Evolutionary conservation across 2,888 invertebrate genomes (phyloP).

Genomic region (Chelonus formosanus): DNA sequence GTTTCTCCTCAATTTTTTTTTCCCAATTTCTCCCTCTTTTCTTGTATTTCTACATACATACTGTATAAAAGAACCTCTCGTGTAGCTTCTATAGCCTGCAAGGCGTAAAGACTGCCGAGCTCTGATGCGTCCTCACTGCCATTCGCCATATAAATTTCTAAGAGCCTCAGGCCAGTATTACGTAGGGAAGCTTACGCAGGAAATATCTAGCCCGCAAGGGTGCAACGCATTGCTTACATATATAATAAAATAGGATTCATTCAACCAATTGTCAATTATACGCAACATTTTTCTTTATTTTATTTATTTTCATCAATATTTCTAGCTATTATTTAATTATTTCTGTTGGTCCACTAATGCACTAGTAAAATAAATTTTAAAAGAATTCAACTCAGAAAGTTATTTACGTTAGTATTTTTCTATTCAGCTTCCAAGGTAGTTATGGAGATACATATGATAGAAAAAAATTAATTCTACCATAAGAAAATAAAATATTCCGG

Average conservation of each 20-base stretch:
- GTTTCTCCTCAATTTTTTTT: constrained; percentile 23
- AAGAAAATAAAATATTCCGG: no score
- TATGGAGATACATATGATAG: background rate
- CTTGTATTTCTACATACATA: background rate
- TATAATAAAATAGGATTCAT: constrained; percentile 26
- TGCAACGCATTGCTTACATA: constrained; percentile 22
- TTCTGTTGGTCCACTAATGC: no score
- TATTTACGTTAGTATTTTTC: no score
- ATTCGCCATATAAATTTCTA: constrained; percentile 51
- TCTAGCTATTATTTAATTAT: background rate
- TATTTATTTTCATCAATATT: background rate
- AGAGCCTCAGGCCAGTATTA: constrained; percentile 43
- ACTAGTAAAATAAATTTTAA: background rate
- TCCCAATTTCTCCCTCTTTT: constrained; percentile 12
- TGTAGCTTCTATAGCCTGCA: background rate
- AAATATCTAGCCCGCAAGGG: constrained; percentile 29
- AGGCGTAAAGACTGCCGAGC: constrained; percentile 22
- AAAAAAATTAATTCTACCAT: no score
- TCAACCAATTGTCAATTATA: constrained; percentile 21
- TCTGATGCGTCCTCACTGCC: constrained; percentile 32
- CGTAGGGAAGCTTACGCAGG: constrained; percentile 27
- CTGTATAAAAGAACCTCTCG: no score
- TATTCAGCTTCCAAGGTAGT: background rate
- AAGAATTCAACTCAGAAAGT: background rate
- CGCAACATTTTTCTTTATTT: background rate